These are phyloP conservation scores for Radopholus similis DNA, from an alignment of 1,140 invertebrate genomes.

Conservation along the genomic window DNA sequence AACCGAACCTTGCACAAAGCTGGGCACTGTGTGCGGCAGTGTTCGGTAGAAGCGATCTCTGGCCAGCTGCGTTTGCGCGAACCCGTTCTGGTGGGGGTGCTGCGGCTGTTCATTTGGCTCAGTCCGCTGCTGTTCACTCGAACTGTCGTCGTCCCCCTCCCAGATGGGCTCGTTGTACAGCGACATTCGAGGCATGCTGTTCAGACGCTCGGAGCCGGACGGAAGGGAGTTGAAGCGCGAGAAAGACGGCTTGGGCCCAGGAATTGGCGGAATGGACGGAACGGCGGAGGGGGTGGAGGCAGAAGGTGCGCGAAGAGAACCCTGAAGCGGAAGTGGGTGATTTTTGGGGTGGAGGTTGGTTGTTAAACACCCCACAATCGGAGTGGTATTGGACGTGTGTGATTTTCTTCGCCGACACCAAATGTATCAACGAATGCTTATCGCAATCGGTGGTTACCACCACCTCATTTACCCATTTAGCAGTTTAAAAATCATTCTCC, in stretches of 20 bases:
- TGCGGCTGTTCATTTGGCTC: too few relatives aligned
- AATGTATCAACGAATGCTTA: too few relatives aligned
- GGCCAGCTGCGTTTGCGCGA: neutral
- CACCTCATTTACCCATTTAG: too few relatives aligned
- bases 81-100: too few relatives aligned
- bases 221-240: constrained; percentile 1
- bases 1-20: neutral
- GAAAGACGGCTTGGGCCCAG: constrained; percentile 28
- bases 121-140: too few relatives aligned
- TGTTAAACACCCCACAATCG: too few relatives aligned
- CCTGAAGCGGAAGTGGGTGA: too few relatives aligned
- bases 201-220: neutral
- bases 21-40: constrained; percentile 11
- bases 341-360: too few relatives aligned
- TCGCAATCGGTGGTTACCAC: too few relatives aligned
- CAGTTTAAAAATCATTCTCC: too few relatives aligned
- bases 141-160: constrained; percentile 57
- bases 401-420: too few relatives aligned
- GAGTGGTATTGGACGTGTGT: too few relatives aligned
- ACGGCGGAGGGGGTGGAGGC: neutral
- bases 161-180: constrained; percentile 56
- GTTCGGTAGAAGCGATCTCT: constrained; percentile 1
- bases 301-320: constrained; percentile 9
- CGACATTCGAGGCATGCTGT: constrained; percentile 15
- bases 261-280: neutral